These are phyloP conservation scores for Phasianus colchicus DNA, from an alignment of 2,113 vertebrate species.

Conservation along the genomic window DNA sequence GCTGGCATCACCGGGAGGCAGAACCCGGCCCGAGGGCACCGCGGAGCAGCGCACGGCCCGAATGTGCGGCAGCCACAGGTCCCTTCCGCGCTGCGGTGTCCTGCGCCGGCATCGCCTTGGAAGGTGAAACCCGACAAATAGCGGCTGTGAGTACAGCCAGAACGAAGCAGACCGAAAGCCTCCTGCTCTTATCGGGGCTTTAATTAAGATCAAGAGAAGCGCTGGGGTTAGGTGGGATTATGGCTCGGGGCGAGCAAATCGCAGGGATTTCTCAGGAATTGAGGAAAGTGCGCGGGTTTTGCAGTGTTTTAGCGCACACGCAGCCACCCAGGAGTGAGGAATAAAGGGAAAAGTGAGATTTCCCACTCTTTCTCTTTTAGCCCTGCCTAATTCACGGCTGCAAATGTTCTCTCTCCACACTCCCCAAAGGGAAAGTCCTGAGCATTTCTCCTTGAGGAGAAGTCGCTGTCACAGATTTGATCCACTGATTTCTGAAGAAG, in stretches of 20 bases:
- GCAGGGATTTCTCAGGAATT: background rate
- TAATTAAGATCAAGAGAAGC: too few species aligned
- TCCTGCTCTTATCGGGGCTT: background rate
- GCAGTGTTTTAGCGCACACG: rapidly evolving
- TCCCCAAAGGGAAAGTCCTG: background rate
- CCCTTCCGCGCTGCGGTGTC: background rate
- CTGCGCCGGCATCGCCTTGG: background rate
- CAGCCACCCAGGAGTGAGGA: background rate
- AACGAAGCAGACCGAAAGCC: background rate
- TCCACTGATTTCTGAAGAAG: background rate
- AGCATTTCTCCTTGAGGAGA: background rate
- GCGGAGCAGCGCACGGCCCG: background rate
- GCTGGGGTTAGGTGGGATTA: too few species aligned
- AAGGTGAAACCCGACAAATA: background rate
- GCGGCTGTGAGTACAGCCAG: background rate
- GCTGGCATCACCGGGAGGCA: background rate
- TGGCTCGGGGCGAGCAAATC: too few species aligned
- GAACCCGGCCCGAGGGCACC: background rate
- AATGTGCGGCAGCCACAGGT: background rate
- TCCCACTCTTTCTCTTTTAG: background rate
- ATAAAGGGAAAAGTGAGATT: background rate
- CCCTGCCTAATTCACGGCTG: background rate
- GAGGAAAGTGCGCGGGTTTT: background rate
- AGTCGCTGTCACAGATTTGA: background rate
- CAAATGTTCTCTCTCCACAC: background rate